Evolutionary conservation across 2,888 invertebrate species (phyloP).

Genomic region (Lasioglossum zephyrum): DNA sequence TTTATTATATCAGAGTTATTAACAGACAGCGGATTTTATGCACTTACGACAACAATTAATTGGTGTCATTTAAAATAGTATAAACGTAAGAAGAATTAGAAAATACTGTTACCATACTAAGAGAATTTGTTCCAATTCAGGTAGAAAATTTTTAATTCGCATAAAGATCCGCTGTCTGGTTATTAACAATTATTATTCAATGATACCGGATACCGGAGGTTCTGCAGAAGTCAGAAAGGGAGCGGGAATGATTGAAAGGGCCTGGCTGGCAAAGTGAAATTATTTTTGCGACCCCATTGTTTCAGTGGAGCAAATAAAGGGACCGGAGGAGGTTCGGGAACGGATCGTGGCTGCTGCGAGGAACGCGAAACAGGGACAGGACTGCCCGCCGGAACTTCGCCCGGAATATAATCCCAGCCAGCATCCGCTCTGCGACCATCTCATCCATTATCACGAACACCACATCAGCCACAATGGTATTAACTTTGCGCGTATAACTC

Average conservation of each 20-base stretch:
- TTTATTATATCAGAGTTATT: too few relatives aligned
- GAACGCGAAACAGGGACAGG: conserved; percentile 87
- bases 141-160: too few relatives aligned
- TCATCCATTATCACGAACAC: conserved; percentile 83
- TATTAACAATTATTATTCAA: too few relatives aligned
- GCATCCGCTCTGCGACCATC: conserved; percentile 82
- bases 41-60: too few relatives aligned
- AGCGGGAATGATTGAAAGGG: neutral
- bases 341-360: conserved; percentile 89
- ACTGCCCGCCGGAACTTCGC: conserved; percentile 86
- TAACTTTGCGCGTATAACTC: neutral
- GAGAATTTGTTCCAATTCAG: too few relatives aligned
- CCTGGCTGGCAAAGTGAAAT: neutral
- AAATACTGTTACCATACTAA: too few relatives aligned
- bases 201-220: neutral
- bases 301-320: conserved; percentile 91
- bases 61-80: too few relatives aligned
- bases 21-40: too few relatives aligned
- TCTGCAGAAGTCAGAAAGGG: neutral
- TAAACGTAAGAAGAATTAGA: too few relatives aligned
- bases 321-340: conserved; percentile 88
- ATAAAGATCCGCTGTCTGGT: too few relatives aligned
- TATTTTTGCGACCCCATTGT: conserved; percentile 16
- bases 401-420: conserved; percentile 83
- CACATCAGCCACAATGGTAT: conserved; percentile 82